Evolutionary conservation across 2,888 invertebrate species (phyloP), one percentile per base, ranked within the genome.

Genomic region (Leucophenga maculata): DNA sequence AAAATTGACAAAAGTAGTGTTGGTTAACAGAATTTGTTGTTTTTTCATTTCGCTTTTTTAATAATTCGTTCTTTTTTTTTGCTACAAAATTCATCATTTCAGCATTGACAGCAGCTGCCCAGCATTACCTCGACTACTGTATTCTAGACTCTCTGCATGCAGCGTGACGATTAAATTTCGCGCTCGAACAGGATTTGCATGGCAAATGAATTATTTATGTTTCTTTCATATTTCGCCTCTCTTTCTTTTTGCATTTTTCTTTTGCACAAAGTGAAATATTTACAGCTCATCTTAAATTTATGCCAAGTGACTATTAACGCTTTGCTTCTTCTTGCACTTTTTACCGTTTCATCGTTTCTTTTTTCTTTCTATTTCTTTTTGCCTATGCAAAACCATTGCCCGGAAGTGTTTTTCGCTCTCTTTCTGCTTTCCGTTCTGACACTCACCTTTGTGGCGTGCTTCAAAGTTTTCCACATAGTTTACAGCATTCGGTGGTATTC

Each of bases 401-500:
- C 39, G 46, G 66, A 54, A 59, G 46, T 68, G 52, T 44, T 68
- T 60, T 72, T 20, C 69, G 8, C 11, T 8, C 39, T 50, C 16
- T 57, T 57, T 48, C 13, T 48, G 13, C 22, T 48, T 18, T 46
- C 18, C n/a, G 3, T 50, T 50, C 50, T 64, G 62, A 71, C 64
- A 76, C 84, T 85, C 78, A 89, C 89, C 89, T 86, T 88, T 89
- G 68, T 84, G 82, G 46, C 88, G 82, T 73, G 84, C 86, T 73
- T 89, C 88, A 72, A 82, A 84, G 71, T 84, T 86, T 69, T 89
- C 88, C 72, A 88, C 83, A 75, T 87, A 86, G 79, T 89, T 89
- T 39, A 88, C 86, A 11, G 88, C 87, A 80, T 86, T 88, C 50
- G 86, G 85, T 69, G 89, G 89, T 82, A 89, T 88, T 86, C 84